Conservation (phyloP, 2,113 vertebrate species). For the Zapus hudsonius region DNA sequence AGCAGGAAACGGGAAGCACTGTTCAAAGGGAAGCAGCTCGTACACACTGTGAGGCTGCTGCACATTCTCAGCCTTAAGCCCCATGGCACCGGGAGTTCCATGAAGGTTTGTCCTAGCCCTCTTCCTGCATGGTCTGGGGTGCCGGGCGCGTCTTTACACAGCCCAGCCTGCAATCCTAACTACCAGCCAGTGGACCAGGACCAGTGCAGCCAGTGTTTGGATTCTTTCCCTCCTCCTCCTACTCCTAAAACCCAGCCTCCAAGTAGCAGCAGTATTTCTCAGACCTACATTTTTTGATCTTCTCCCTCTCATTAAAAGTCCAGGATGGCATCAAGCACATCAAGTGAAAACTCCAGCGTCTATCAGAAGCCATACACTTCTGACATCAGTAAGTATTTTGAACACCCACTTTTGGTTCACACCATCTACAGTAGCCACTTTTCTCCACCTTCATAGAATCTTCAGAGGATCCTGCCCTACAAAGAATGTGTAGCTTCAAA, state of each 20-base stretch:
- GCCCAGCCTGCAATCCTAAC: background rate
- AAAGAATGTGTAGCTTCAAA: background rate
- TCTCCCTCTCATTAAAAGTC: background rate
- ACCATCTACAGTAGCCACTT: background rate
- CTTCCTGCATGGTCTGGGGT: too few relatives aligned
- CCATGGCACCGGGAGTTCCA: too few relatives aligned
- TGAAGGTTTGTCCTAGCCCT: too few relatives aligned
- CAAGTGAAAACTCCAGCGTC: background rate
- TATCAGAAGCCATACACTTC: background rate
- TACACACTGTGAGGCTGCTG: background rate
- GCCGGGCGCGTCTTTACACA: background rate
- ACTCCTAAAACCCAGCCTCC: background rate
- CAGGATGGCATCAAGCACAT: background rate
- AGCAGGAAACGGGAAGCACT: constrained; percentile 23
- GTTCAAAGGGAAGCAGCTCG: background rate
- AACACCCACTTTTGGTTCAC: background rate
- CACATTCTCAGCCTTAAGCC: background rate
- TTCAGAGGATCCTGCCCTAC: background rate
- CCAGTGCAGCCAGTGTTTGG: too few relatives aligned
- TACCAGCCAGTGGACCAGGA: background rate
- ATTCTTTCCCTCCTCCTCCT: background rate
- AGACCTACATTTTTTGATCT: background rate
- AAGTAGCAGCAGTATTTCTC: background rate
- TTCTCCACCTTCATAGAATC: background rate
- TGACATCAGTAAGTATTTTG: background rate